Percentiles rank a stretch among this genome's conserved stretches.
Evolutionary conservation across 2,113 vertebrate genomes (phyloP).

Genomic region (Epinephelus fuscoguttatus): DNA sequence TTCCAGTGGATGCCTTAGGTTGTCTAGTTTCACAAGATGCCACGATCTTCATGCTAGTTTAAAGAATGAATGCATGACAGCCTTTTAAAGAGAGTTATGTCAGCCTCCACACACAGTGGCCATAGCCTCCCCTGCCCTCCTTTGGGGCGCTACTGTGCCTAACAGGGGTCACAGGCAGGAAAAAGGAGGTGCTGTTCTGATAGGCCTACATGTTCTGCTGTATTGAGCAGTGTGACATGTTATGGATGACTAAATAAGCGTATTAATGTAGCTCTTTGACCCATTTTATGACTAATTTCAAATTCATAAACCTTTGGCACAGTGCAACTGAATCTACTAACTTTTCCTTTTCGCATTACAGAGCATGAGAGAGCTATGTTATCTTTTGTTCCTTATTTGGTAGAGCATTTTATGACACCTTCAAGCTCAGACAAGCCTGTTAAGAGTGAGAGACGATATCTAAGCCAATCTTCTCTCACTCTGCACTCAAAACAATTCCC

Average conservation of each 20-base stretch:
- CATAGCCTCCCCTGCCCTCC: no score
- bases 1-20: no score
- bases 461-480: slow-evolving; percentile 26
- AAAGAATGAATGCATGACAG: no score
- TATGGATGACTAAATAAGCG: neutral
- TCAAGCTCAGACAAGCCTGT: slow-evolving; percentile 73
- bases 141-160: neutral
- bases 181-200: slow-evolving; percentile 53
- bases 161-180: slow-evolving; percentile 34
- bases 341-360: slow-evolving; percentile 5
- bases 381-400: slow-evolving; percentile 47
- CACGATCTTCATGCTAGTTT: no score
- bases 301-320: neutral
- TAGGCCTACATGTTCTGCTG: slow-evolving; percentile 24
- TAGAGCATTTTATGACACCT: slow-evolving; percentile 34
- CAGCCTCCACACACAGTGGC: no score
- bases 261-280: neutral
- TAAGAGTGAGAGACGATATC: slow-evolving; percentile 48
- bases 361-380: neutral
- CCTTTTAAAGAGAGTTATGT: no score
- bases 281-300: neutral
- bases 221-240: neutral
- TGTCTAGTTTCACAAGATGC: no score
- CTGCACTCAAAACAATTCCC: slow-evolving; percentile 19
- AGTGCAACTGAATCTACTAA: slow-evolving; percentile 8